Base-by-base conservation (phyloP, 2,888 invertebrate species). In the Microdon myrmicae region DNA sequence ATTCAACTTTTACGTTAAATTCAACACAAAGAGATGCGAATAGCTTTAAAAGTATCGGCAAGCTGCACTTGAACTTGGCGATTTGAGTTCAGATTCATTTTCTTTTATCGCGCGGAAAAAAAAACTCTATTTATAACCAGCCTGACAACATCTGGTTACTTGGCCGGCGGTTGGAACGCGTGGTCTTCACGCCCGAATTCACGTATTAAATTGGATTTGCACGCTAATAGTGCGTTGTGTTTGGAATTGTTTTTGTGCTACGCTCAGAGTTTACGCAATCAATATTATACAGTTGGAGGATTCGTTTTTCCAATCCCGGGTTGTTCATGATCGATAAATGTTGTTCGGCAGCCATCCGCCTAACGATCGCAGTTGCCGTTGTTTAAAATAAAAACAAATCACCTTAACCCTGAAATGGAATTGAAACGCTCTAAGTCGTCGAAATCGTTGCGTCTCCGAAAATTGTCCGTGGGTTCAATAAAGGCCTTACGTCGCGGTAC, bases 391-490 rank as follows among this genome's bases (percentile, higher is more conserved):
- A 13, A 13, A 13, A 25, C n/a, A n/a, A n/a, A 53, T 4, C 38
- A 32, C 31, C 29, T 44, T 44, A 28, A 45, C 41, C 51, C 67
- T 53, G 55, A 70, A 45, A 73, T 73, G 74, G 74, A 74, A 67
- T 60, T 73, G 58, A 69, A 73, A 56, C 71, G 73, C 13, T 69
- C 75, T 16, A 71, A 70, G 67, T 75, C 74, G 14, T 56, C 72
- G 10, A 74, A 73, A 55, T 73, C 73, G 45, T 69, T 73, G 64
- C 71, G 74, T 44, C 71, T 72, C 26, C 71, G 74, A 32, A 74
- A 74, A 58, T 56, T 70, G 41, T 74, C 74, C 3, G 72, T 72
- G 59, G 71, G 71, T 25, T 74, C 73, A 16, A 51, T 71, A 7
- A 74, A 73, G 43, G 70, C 71, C 41, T 44, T 72, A 37, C 72